These are phyloP conservation scores for Pangasius macronema DNA, from an alignment of 2,797 vertebrate genomes.

Conservation along the genomic window DNA sequence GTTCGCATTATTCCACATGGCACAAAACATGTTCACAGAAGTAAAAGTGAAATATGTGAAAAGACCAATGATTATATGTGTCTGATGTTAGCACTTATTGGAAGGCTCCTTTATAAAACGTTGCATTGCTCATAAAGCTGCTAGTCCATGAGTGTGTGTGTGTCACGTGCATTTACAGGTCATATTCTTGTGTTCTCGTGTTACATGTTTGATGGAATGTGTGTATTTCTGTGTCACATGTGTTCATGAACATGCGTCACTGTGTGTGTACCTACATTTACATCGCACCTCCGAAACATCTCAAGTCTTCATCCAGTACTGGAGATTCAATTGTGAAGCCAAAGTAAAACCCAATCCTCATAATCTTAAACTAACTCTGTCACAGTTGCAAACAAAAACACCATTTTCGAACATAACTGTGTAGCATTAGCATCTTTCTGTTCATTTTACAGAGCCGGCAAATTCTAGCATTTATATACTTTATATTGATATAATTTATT, in stretches of 20 bases:
- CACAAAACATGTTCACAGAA: not conserved
- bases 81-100: not conserved
- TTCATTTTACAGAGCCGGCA: not conserved
- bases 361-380: not conserved
- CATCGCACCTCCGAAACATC: too few species aligned
- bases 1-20: not conserved
- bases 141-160: constrained; percentile 20
- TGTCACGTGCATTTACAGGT: constrained; percentile 14
- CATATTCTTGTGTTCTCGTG: constrained; percentile 24
- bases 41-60: not conserved
- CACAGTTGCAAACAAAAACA: not conserved
- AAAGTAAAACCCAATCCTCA: constrained; percentile 4
- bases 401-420: not conserved
- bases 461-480: not conserved
- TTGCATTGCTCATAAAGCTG: not conserved
- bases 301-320: too few species aligned
- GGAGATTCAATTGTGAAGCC: too few species aligned
- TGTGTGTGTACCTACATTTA: too few species aligned
- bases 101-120: not conserved
- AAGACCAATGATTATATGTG: not conserved
- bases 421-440: not conserved
- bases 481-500: not conserved
- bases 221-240: constrained; percentile 46
- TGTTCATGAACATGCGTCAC: constrained; percentile 47
- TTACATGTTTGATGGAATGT: constrained; percentile 46